These are phyloP conservation scores for Eulemur albifrons DNA, from an alignment of 2,797 vertebrate species.

Conservation along the genomic window DNA sequence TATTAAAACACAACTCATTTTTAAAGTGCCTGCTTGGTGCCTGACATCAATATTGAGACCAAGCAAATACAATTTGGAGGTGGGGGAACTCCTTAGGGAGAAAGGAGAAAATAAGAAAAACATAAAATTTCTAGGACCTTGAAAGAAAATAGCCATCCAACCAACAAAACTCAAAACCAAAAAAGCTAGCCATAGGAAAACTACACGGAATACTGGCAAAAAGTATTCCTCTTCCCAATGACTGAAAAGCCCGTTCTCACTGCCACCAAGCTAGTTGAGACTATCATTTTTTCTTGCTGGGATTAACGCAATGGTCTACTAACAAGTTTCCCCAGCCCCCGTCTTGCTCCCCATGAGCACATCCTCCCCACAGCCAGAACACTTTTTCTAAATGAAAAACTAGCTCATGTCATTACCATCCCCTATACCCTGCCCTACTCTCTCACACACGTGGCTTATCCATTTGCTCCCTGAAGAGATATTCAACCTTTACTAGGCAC, in stretches of 20 bases:
- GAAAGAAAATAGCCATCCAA: background rate
- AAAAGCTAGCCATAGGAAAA: background rate
- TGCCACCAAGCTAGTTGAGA: background rate
- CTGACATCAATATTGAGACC: background rate
- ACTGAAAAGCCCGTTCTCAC: background rate
- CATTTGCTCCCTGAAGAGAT: background rate
- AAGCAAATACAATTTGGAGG: background rate
- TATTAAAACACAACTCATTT: background rate
- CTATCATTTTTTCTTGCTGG: background rate
- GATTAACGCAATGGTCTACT: background rate
- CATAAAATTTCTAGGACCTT: background rate
- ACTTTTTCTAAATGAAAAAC: background rate
- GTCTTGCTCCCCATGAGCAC: background rate
- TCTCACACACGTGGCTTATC: rapidly evolving
- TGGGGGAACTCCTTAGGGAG: background rate
- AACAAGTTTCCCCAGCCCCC: background rate
- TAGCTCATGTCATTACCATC: background rate
- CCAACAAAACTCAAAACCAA: background rate
- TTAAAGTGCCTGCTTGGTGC: background rate
- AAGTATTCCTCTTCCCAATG: rapidly evolving
- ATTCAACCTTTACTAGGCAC: background rate
- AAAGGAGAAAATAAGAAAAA: background rate
- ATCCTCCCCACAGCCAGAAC: background rate
- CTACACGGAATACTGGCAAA: background rate
- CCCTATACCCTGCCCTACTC: too few species aligned